Evolutionary conservation across 2,888 invertebrate species (phyloP), one percentile per base, ranked within the genome.

Genomic region (Drosophila peninsularis): DNA sequence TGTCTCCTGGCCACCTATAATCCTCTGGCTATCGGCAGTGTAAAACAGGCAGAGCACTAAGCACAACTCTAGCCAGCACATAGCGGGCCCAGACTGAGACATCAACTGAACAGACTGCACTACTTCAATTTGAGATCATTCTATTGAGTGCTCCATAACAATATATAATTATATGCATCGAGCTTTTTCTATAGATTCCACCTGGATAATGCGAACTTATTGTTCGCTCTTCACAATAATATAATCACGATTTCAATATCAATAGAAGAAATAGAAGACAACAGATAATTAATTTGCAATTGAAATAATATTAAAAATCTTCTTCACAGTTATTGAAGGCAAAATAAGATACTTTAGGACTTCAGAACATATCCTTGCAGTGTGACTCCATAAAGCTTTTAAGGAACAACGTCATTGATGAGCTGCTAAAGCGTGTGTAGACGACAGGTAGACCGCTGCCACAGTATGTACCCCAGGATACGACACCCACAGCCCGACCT

Each of bases 391-490:
- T 30, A 6, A 61, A 41, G 13, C 13, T 44, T 27, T 80, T 78
- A 0, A 84, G 19, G n/a, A 61, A 71, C 14, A 27, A 57, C 0
- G 61, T 60, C 21, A 84, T 75, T 6, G n/a, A 0, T 1, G 63
- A 30, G 30, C 76, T 80, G 32, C 72, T 78, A 0, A 96, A 95
- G 57, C 96, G 93, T 0, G 95, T 94, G 90, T 96, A 96, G 5
- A 97, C 96, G 0, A 96, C 96, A 0, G 96, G 96, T 79, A 94
- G 94, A 0, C 95, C 94, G 75, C 66, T 65, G n/a, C 83, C 91
- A 63, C 91, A 92, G 0, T 83, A 82, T 19, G 58, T 27, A 10
- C 89, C 90, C 81, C 83, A 90, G 0, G 96, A 96, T 0, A 96
- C 96, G 2, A 96, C 93, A 21, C 96, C 96, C 94, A 91, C 71